phyloP scores from a whole-genome alignment of 2,797 vertebrate species.

The Characodon lateralis region DNA sequence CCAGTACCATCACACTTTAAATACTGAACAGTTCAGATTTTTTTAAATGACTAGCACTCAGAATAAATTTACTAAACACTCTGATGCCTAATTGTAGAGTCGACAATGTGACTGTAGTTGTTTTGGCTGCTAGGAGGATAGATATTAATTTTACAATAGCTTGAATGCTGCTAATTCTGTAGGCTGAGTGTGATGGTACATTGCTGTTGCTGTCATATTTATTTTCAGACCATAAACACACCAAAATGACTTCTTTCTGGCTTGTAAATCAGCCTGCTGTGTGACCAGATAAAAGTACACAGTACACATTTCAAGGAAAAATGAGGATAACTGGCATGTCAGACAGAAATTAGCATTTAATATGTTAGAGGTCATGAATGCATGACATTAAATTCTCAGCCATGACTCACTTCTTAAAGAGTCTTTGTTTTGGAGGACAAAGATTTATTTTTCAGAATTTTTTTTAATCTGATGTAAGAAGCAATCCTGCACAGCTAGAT shows the following conservation, averaged over 20 bases:
- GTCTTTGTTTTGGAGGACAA: neutral
- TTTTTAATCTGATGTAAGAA: constrained; percentile 8
- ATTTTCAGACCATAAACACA: neutral
- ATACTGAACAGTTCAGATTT: neutral
- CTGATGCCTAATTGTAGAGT: neutral
- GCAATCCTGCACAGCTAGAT: neutral
- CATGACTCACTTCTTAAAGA: neutral
- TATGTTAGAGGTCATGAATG: neutral
- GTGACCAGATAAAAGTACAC: neutral
- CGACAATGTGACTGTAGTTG: neutral
- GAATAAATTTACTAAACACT: neutral
- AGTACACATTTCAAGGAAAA: neutral
- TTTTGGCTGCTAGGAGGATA: neutral
- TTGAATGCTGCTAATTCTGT: neutral
- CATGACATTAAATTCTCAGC: neutral
- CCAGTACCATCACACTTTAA: too few relatives aligned
- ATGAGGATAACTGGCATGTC: neutral
- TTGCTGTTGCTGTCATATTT: constrained; percentile 3
- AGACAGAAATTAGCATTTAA: neutral
- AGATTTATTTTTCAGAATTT: neutral
- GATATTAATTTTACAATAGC: neutral
- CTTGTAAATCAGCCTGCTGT: neutral
- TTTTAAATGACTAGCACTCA: neutral
- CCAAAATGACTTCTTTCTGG: neutral
- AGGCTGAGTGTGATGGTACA: neutral